Percentiles rank a stretch among this genome's conserved stretches.
These are phyloP conservation scores for Chirona hameri DNA, from an alignment of 2,888 invertebrate genomes.

Conservation along the genomic window DNA sequence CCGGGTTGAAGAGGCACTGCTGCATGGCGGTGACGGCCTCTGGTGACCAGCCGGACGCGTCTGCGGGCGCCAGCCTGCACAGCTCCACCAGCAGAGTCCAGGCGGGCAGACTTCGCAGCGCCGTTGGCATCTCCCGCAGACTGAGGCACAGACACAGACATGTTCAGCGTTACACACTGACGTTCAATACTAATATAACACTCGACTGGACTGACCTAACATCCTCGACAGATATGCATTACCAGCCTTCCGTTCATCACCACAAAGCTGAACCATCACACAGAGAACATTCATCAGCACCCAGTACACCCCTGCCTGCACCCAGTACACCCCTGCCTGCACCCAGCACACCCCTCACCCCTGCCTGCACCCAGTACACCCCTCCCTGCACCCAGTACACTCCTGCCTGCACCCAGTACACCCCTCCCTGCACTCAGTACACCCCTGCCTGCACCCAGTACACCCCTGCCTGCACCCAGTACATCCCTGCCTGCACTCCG, in stretches of 20 bases:
- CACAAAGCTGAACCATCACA: too few relatives aligned
- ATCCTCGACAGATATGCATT: too few relatives aligned
- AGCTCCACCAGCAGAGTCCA: conserved; percentile 8
- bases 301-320: neutral
- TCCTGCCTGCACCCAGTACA: neutral
- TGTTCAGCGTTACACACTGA: too few relatives aligned
- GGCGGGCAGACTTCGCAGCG: neutral
- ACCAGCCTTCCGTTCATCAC: too few relatives aligned
- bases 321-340: neutral
- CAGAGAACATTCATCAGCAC: neutral
- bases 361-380: neutral
- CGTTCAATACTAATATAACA: too few relatives aligned
- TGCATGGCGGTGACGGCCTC: neutral
- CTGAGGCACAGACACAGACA: neutral
- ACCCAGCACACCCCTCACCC: too few relatives aligned
- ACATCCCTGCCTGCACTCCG: neutral
- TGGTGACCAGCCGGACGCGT: neutral
- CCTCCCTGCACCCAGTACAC: neutral
- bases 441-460: neutral
- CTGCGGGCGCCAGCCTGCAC: neutral
- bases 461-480: too few relatives aligned
- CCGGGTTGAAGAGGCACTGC: neutral
- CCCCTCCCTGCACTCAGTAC: neutral
- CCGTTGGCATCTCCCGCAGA: neutral
- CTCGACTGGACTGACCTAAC: too few relatives aligned